Percentiles rank a stretch among this genome's conserved stretches.
Conservation (phyloP, 2,797 vertebrate genomes). For the Parauchenoglanis ngamensis region DNA sequence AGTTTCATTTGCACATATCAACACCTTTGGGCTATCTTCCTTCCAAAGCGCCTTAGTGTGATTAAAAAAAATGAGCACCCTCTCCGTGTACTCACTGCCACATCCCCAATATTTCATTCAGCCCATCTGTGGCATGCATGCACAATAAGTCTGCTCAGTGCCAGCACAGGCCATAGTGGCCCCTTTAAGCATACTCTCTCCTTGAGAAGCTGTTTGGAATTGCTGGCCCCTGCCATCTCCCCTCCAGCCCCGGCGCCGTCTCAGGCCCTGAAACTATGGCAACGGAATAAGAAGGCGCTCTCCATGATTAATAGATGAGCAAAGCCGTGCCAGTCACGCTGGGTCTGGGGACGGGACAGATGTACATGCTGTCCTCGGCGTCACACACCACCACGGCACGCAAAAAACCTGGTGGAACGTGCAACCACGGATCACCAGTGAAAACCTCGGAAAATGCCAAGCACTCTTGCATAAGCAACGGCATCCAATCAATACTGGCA, state of each 20-base stretch:
- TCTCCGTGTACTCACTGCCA: neutral
- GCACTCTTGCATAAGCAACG: neutral
- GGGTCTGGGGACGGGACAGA: conserved; percentile 77
- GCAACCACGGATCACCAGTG: conserved; percentile 28
- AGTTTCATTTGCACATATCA: conserved; percentile 35
- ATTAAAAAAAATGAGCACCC: conserved; percentile 20
- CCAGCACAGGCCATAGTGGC: conserved; percentile 56
- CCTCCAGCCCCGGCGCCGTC: conserved; percentile 85
- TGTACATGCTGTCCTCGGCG: conserved; percentile 65
- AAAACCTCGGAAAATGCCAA: neutral
- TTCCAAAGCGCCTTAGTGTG: neutral
- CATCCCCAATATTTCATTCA: conserved; percentile 26
- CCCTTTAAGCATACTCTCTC: conserved; percentile 67
- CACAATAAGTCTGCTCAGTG: conserved; percentile 35
- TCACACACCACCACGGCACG: conserved; percentile 59
- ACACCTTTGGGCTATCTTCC: conserved; percentile 3
- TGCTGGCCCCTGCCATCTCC: conserved; percentile 72
- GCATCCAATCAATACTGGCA: neutral
- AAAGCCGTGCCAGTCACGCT: conserved; percentile 84
- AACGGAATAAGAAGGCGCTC: conserved; percentile 96
- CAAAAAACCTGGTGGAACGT: conserved; percentile 43
- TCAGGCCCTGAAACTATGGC: conserved; percentile 98
- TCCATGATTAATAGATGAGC: conserved; percentile 99
- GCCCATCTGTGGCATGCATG: conserved; percentile 26
- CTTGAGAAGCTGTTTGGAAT: conserved; percentile 74